Evolutionary conservation across 2,113 vertebrate genomes (phyloP), one percentile per base, ranked within the genome.

Genomic region (Corvus hawaiiensis): DNA sequence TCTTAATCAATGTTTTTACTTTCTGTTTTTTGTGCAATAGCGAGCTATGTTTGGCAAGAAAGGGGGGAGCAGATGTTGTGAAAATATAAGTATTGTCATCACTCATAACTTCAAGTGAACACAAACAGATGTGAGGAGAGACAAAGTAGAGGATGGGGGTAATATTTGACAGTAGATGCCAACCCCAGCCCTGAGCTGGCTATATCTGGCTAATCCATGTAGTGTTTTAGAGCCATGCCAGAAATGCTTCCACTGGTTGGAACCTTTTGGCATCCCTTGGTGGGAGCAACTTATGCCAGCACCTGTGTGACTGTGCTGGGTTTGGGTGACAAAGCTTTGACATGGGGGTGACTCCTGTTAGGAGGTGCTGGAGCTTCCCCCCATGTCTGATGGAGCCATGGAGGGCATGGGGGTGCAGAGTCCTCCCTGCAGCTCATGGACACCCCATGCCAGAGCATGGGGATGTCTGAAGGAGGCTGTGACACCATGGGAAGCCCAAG

Each of bases 121-220:
- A 56, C 82, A 89, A 58, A 81, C 43, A 90, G 51, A 44, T 7
- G 19, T 1, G 12, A 55, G 62, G 19, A 66, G 54, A 79, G 41
- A 61, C 18, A 33, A 30, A 37, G 68, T 0, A 51, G 39, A 84
- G 66, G 23, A n/a, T 3, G 11, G 69, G 73, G 16, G 48, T 2
- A 27, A 8, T 55, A 44, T 23, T 15, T 58, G 32, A 18, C 4
- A 52, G 48, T 49, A 79, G 90, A 66, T 69, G 58, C 88, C 82
- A 72, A 55, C 22, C 26, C n/a, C 54, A 54, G 72, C 28, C 59
- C 44, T 52, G 37, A 85, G 58, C 67, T 55, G 73, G 54, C 23
- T 30, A 1, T 44, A 56, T 23, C 51, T 72, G 46, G 21, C 22
- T 7, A 17, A 32, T 4, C 1, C 33, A 20, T 2, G 13, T 0